phyloP scores from a whole-genome alignment of 2,888 invertebrate species.

The Tortrix viridana region DNA sequence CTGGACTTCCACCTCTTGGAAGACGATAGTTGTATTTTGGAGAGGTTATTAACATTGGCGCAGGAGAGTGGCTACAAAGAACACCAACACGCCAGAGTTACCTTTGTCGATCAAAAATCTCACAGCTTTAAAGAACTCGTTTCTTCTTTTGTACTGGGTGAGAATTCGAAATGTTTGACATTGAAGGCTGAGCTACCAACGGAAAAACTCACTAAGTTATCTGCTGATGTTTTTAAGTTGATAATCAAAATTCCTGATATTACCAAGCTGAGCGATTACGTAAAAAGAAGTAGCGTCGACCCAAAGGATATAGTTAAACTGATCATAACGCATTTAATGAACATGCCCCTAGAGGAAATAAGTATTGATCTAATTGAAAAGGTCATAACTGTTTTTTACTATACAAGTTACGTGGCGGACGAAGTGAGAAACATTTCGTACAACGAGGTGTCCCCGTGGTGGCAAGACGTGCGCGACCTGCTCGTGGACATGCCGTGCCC shows the following conservation, averaged over 20 bases:
- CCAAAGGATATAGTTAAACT: constrained; percentile 88
- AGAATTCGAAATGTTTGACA: constrained; percentile 55
- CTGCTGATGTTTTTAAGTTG: constrained; percentile 70
- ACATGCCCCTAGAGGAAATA: constrained; percentile 82
- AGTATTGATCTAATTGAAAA: constrained; percentile 86
- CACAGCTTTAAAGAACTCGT: constrained; percentile 83
- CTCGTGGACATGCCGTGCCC: constrained; percentile 90
- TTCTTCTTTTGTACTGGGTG: constrained; percentile 79
- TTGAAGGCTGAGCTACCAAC: constrained; percentile 61
- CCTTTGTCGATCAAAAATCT: constrained; percentile 80
- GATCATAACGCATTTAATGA: constrained; percentile 89
- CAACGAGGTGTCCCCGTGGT: constrained; percentile 91
- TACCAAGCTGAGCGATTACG: constrained; percentile 52
- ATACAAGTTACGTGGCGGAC: constrained; percentile 86
- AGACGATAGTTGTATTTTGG: constrained; percentile 85
- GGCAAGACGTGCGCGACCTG: constrained; percentile 90
- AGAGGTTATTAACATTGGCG: constrained; percentile 85
- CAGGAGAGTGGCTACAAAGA: constrained; percentile 74
- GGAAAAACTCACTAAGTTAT: constrained; percentile 63
- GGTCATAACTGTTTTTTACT: constrained; percentile 86
- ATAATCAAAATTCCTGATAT: constrained; percentile 71
- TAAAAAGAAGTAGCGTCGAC: constrained; percentile 64
- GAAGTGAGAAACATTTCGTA: constrained; percentile 86
- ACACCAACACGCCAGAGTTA: constrained; percentile 78
- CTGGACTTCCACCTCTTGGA: constrained; percentile 70